Evolutionary conservation across 2,888 invertebrate species (phyloP), one percentile per base, ranked within the genome.

Genomic region (Marasmarcha lunaedactyla): DNA sequence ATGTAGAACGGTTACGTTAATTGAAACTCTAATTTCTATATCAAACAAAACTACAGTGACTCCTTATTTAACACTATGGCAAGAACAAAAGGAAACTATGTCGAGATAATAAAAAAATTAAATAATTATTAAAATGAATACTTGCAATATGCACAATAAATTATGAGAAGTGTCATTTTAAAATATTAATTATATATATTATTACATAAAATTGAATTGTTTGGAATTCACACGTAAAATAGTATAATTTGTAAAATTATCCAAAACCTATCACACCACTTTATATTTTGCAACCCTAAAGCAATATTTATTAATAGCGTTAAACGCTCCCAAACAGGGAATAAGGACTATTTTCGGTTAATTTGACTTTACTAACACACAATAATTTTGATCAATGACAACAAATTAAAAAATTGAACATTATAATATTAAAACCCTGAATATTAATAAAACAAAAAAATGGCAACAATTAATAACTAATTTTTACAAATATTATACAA

Each of bases 201-300:
- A 53, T 46, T 35, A 42, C 15, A 57, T 65, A 59, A 51, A 59
- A 71, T 68, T 74, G 57, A 56, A 72, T 74, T 77, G 74, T 60
- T 71, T 71, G 76, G 76, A 79, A 74, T 76, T 71, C 72, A 77
- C 78, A 79, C 74, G 73, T 70, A 83, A 79, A 78, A 78, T 79
- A 79, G 78, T 79, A 79, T 71, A 79, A 81, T 78, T 83, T 83
- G 83, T 83, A 83, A 83, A 83, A 83, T 79, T 78, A 81, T 83
- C 83, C 76, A 83, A 83, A 83, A 83, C 78, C 74, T 83, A 83
- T 83, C 81, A 83, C 79, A 79, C 78, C 79, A 79, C 78, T 76
- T 76, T 77, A 71, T 69, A 68, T 63, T 71, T 76, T 79, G 81
- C 78, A 81, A 77, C 70, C 76, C 78, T 79, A 72, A 83, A 81